phyloP scores from a whole-genome alignment of 64 coral and sea anemone species.

The Montipora foliosa region DNA sequence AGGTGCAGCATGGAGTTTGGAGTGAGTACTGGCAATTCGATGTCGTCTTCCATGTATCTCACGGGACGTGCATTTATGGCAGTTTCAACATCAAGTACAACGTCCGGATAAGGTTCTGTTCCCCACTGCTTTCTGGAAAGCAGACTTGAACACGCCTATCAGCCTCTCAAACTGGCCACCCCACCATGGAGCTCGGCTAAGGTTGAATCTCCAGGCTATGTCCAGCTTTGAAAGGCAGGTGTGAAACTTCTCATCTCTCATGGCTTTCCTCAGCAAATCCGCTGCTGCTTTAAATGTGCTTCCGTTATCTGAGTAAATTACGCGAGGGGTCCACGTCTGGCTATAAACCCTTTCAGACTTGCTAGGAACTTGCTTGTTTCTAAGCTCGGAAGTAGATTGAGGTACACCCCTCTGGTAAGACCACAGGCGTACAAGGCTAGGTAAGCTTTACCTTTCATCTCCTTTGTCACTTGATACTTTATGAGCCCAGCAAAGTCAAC shows the following conservation, averaged over 20 bases:
- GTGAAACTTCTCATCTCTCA: too few species aligned
- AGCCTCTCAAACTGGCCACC: background rate
- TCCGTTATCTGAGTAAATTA: background rate
- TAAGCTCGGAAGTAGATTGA: conserved; percentile 13
- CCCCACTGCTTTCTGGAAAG: background rate
- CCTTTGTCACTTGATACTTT: background rate
- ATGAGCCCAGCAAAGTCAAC: conserved; percentile 18
- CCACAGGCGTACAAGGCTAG: background rate
- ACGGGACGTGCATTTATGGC: background rate
- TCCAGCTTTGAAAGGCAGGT: too few species aligned
- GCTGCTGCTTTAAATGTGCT: background rate
- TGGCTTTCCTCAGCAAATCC: too few species aligned
- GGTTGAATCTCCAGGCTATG: too few species aligned
- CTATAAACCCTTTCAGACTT: conserved; percentile 15
- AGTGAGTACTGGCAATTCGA: conserved; percentile 3
- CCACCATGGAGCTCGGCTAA: too few species aligned
- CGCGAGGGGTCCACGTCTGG: background rate
- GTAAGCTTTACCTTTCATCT: background rate
- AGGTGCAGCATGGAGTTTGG: conserved; percentile 1
- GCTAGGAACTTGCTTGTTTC: background rate
- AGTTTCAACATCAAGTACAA: background rate
- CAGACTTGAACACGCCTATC: too few species aligned
- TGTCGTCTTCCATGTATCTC: background rate
- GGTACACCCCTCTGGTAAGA: conserved; percentile 32
- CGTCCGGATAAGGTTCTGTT: background rate